A percentile compares a stretch with the other conserved stretches of the same genome.
Evolutionary conservation across 2,888 invertebrate species (phyloP).

Genomic region (Eretmocerus hayati): DNA sequence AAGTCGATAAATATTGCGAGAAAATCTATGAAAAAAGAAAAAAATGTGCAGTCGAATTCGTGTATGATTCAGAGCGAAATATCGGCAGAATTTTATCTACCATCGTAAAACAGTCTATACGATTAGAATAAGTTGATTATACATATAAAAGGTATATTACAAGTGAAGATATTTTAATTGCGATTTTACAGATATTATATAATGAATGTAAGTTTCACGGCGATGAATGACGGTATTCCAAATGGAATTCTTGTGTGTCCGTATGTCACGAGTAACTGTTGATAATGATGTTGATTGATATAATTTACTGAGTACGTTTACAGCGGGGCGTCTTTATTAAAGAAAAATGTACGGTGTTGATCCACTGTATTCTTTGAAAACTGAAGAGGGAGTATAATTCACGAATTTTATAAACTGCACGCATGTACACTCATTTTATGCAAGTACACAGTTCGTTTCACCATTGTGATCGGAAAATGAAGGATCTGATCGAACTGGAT

Average conservation of each 20-base stretch:
- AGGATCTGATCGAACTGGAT: neutral
- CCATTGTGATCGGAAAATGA: neutral
- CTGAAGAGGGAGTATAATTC: conserved; percentile 3
- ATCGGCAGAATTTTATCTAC: conserved; percentile 38
- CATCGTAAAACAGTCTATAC: conserved; percentile 29
- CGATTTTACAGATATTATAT: conserved; percentile 40
- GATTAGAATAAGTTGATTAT: conserved; percentile 22
- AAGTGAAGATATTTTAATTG: conserved; percentile 42
- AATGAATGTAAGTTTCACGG: conserved; percentile 39
- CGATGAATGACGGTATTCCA: conserved; percentile 25
- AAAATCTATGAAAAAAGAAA: too few relatives aligned
- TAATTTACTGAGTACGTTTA: conserved; percentile 41
- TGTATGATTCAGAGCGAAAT: conserved; percentile 18
- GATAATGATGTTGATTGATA: conserved; percentile 24
- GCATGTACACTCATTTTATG: neutral
- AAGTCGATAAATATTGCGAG: conserved; percentile 11
- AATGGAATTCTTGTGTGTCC: conserved; percentile 14
- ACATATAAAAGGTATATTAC: conserved; percentile 29
- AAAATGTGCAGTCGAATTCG: too few relatives aligned
- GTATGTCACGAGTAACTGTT: conserved; percentile 15
- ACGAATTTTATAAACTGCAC: neutral
- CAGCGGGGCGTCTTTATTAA: conserved; percentile 22
- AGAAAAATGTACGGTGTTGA: conserved; percentile 9
- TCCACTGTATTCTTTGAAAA: conserved; percentile 10
- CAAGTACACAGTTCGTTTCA: neutral